Percentiles rank a stretch among this genome's conserved stretches.
Evolutionary conservation across 37 sponge, comb jelly and placozoan species (phyloP).

Genomic region (Agelas oroides): DNA sequence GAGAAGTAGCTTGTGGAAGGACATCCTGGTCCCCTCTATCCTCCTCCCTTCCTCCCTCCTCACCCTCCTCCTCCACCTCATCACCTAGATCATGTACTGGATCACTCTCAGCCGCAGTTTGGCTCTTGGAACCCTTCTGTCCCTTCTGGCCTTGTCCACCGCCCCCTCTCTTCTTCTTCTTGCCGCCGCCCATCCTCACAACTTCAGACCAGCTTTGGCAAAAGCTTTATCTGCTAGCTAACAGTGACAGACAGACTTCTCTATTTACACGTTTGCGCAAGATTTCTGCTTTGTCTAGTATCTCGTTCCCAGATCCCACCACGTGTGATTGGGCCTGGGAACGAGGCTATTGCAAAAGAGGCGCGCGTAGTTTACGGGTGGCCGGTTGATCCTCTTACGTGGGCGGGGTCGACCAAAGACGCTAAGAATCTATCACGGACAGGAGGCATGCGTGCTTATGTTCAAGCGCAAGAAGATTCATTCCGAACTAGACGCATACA

Average conservation of each 20-base stretch:
- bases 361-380: too few relatives aligned
- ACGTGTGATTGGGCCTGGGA: too few relatives aligned
- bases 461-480: slow-evolving; percentile 18
- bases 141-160: slow-evolving; percentile 9
- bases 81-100: background rate
- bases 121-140: slow-evolving; percentile 17
- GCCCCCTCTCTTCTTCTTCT: slow-evolving; percentile 50
- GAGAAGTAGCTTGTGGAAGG: background rate
- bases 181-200: slow-evolving; percentile 41
- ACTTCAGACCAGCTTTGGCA: too few relatives aligned
- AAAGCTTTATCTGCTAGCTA: too few relatives aligned
- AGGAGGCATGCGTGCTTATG: slow-evolving; percentile 9
- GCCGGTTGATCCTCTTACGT: too few relatives aligned
- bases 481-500: slow-evolving; percentile 29
- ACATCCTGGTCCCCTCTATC: background rate
- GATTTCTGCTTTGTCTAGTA: too few relatives aligned
- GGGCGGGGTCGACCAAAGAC: too few relatives aligned
- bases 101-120: background rate
- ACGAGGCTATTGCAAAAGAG: too few relatives aligned
- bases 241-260: too few relatives aligned
- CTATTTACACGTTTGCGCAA: too few relatives aligned
- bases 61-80: slow-evolving; percentile 20
- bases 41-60: slow-evolving; percentile 3
- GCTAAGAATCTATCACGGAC: too few relatives aligned
- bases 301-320: too few relatives aligned